These are phyloP conservation scores for Nesogale talazaci DNA, from an alignment of 2,113 vertebrate species.

Conservation along the genomic window DNA sequence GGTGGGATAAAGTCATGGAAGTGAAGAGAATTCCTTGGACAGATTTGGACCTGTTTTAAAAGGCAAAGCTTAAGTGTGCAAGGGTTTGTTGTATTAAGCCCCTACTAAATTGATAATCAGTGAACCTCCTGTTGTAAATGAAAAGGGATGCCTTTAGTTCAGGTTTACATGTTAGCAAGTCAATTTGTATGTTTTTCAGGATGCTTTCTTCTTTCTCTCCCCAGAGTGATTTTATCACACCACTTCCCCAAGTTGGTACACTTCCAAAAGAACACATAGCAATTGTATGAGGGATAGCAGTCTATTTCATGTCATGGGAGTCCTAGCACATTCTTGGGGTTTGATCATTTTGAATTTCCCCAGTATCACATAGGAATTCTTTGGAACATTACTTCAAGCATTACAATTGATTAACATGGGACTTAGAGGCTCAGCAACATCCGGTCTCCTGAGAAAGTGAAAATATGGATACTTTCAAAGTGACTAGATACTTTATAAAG, in stretches of 20 bases:
- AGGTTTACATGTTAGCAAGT: slow-evolving; percentile 21
- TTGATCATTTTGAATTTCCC: slow-evolving; percentile 5
- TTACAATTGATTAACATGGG: not conserved
- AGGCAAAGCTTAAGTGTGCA: not conserved
- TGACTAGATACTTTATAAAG: not conserved
- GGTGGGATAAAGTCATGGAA: not conserved
- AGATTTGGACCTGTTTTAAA: not conserved
- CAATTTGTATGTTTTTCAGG: not conserved
- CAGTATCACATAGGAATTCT: not conserved
- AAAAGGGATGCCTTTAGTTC: slow-evolving; percentile 10
- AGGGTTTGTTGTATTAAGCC: slow-evolving; percentile 14
- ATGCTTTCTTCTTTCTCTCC: not conserved
- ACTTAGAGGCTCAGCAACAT: not conserved
- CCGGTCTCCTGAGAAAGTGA: not conserved
- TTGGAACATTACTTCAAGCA: not conserved
- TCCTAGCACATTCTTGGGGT: not conserved
- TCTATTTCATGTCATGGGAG: slow-evolving; percentile 9
- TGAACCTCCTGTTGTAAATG: not conserved
- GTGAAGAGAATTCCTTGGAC: not conserved
- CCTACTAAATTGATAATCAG: slow-evolving; percentile 45
- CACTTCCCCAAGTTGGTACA: not conserved
- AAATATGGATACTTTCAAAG: not conserved
- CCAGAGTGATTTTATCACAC: not conserved
- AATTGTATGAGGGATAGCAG: not conserved
- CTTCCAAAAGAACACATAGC: not conserved